Conservation (phyloP, 2,113 vertebrate species). For the Periophthalmodon schlosseri region DNA sequence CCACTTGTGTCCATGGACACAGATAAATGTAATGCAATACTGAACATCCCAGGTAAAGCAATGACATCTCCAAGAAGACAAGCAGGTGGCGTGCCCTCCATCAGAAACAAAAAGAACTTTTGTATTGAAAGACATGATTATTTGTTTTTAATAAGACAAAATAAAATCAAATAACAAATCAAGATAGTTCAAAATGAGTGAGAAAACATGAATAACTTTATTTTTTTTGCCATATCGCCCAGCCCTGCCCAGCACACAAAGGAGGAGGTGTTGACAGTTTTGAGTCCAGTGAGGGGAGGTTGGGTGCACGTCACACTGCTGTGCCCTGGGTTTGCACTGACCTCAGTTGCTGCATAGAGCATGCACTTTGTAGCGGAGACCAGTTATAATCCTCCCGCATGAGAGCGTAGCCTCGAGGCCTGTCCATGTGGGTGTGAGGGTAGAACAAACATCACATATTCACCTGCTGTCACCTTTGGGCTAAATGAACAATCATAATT, state of each 20-base stretch:
- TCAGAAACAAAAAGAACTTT: no score
- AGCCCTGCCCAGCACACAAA: slow-evolving; percentile 27
- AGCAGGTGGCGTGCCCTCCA: no score
- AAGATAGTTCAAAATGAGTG: no score
- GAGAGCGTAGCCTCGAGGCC: slow-evolving; percentile 75
- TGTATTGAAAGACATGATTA: neutral
- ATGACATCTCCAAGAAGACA: no score
- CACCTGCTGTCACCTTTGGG: slow-evolving; percentile 50
- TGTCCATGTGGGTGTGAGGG: slow-evolving; percentile 62
- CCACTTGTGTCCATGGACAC: no score
- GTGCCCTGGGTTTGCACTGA: slow-evolving; percentile 71
- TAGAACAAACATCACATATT: slow-evolving; percentile 64
- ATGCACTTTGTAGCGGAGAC: slow-evolving; percentile 80
- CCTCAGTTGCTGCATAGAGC: slow-evolving; percentile 83
- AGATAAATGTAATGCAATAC: no score
- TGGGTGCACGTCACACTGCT: slow-evolving; percentile 49
- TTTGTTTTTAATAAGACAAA: neutral
- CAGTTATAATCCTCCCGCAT: slow-evolving; percentile 80
- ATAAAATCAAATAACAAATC: neutral
- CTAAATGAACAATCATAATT: slow-evolving; percentile 19
- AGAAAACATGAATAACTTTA: neutral
- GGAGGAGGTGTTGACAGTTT: slow-evolving; percentile 31
- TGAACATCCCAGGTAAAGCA: no score
- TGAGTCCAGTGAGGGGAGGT: slow-evolving; percentile 31
- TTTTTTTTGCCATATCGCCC: neutral